phyloP scores from a whole-genome alignment of 2,113 vertebrate species.

The Phaethon lepturus region DNA sequence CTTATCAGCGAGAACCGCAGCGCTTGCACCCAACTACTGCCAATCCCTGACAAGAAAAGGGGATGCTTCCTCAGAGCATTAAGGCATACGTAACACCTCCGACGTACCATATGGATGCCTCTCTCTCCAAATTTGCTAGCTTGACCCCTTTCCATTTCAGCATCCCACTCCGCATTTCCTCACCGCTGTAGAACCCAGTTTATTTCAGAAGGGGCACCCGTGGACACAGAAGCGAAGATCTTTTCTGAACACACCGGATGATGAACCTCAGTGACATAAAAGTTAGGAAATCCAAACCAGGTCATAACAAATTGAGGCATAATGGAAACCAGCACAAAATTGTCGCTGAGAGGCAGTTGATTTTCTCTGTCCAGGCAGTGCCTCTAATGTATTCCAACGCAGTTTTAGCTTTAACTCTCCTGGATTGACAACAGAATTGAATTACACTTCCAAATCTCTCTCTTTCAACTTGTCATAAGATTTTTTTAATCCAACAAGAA shows the following conservation, averaged over 20 bases:
- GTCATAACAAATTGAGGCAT: background rate
- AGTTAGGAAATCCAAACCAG: background rate
- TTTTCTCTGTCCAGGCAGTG: background rate
- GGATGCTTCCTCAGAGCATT: accelerated
- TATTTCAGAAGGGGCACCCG: background rate
- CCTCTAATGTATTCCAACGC: slow-evolving; percentile 30
- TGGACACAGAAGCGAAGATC: background rate
- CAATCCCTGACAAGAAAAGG: background rate
- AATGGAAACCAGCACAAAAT: background rate
- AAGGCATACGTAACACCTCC: background rate
- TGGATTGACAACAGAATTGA: slow-evolving; percentile 57
- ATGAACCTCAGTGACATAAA: background rate
- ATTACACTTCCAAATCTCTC: slow-evolving; percentile 64
- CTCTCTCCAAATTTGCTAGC: background rate
- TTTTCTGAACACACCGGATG: background rate
- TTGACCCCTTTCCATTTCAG: background rate
- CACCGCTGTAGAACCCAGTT: background rate
- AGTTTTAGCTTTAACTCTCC: slow-evolving; percentile 34
- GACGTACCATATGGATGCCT: background rate
- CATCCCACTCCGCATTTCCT: background rate
- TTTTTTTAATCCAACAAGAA: slow-evolving; percentile 57
- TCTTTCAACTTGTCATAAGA: slow-evolving; percentile 53
- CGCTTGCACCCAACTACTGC: background rate
- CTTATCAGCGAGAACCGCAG: background rate
- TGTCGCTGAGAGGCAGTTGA: background rate